Evolutionary conservation across 2,888 invertebrate species (phyloP).

Genomic region (Dicranocentrus wangi): DNA sequence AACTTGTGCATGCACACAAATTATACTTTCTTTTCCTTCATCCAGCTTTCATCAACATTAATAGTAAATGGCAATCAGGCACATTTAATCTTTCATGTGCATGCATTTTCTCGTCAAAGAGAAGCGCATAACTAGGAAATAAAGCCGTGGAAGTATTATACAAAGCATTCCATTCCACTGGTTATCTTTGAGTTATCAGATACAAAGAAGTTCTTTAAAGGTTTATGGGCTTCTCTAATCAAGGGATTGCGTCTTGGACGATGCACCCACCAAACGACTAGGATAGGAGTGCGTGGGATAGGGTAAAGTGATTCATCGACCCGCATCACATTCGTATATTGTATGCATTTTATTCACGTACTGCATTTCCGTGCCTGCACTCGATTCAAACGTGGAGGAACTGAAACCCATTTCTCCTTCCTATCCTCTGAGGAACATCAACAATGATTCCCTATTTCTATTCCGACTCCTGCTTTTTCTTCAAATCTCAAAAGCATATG

Average conservation of each 20-base stretch:
- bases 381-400: conserved; percentile 39
- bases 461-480: conserved; percentile 35
- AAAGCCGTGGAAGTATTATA: conserved; percentile 13
- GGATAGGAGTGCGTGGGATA: conserved; percentile 14
- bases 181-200: conserved; percentile 32
- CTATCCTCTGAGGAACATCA: conserved; percentile 64
- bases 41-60: conserved; percentile 5
- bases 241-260: conserved; percentile 32
- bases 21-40: background rate
- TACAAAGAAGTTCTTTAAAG: conserved; percentile 24
- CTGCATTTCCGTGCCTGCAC: conserved; percentile 46
- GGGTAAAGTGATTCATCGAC: conserved; percentile 52
- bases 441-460: conserved; percentile 52
- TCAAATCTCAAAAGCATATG: conserved; percentile 57
- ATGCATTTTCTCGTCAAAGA: background rate
- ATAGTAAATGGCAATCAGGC: conserved; percentile 9
- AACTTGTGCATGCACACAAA: too few relatives aligned
- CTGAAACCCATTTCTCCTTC: conserved; percentile 48
- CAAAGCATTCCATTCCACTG: background rate
- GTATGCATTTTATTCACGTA: conserved; percentile 37
- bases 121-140: conserved; percentile 9
- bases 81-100: conserved; percentile 13
- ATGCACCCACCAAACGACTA: conserved; percentile 31
- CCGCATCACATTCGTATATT: conserved; percentile 48
- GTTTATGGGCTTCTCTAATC: conserved; percentile 43